Evolutionary conservation across 2,797 vertebrate genomes (phyloP).

Genomic region (Siniperca undulata): DNA sequence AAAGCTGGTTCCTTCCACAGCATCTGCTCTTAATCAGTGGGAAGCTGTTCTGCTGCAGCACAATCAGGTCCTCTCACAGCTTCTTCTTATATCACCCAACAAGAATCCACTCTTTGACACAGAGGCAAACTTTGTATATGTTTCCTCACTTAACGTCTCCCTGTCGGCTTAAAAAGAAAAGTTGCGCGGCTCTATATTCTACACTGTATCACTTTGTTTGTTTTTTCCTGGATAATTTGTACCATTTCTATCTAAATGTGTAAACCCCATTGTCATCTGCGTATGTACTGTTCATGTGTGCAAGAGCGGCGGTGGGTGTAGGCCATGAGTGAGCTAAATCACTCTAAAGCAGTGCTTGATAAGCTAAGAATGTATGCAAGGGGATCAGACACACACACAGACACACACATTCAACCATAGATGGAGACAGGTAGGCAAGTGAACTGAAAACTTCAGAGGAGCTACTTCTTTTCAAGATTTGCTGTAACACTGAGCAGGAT

Average conservation of each 20-base stretch:
- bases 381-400: not conserved
- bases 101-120: conserved; percentile 33
- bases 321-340: conserved; percentile 25
- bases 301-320: not conserved
- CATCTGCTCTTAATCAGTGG: conserved; percentile 50
- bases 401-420: not conserved
- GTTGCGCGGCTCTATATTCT: not conserved
- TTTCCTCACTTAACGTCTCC: conserved; percentile 11
- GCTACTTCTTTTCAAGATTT: conserved; percentile 40
- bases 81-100: conserved; percentile 5
- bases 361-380: not conserved
- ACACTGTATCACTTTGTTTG: not conserved
- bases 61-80: conserved; percentile 20
- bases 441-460: conserved; percentile 29
- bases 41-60: conserved; percentile 13
- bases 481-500: conserved; percentile 55
- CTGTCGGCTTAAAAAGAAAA: not conserved
- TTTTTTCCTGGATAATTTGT: not conserved
- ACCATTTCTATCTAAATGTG: not conserved
- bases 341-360: conserved; percentile 3
- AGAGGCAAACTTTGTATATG: not conserved
- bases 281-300: not conserved
- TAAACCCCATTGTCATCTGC: not conserved
- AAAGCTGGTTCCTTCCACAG: not conserved
- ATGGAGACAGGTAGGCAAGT: conserved; percentile 36